These are phyloP conservation scores for Dermolepida albohirtum DNA, from an alignment of 2,888 invertebrate species.

Conservation along the genomic window DNA sequence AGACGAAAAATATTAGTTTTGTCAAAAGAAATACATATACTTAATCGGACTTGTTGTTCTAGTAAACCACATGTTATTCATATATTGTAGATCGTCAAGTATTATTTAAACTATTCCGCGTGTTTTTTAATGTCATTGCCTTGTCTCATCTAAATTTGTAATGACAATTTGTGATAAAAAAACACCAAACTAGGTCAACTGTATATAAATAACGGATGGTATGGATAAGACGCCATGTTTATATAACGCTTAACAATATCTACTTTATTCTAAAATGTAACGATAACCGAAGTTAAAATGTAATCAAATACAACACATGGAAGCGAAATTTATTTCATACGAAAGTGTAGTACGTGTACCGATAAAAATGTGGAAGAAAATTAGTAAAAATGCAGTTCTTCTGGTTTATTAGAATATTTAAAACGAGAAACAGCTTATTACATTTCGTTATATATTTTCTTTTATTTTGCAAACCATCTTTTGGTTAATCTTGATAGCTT, in stretches of 20 bases:
- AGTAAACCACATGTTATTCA: constrained; percentile 11
- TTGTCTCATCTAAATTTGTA: constrained; percentile 42
- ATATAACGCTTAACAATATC: constrained; percentile 23
- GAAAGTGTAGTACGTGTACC: no score
- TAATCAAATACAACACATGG: neutral
- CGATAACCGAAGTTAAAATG: constrained; percentile 18
- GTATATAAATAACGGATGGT: constrained; percentile 37
- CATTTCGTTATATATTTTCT: no score
- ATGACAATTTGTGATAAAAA: constrained; percentile 38
- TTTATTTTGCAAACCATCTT: no score
- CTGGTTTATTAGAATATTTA: no score
- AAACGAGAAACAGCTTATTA: no score
- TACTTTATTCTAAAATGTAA: constrained; percentile 11
- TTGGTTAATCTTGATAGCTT: no score
- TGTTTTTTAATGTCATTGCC: constrained; percentile 46
- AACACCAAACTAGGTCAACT: constrained; percentile 39
- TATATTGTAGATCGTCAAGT: constrained; percentile 22
- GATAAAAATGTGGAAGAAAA: no score
- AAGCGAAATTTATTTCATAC: no score
- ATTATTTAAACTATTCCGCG: constrained; percentile 33
- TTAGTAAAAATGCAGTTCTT: no score
- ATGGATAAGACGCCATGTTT: constrained; percentile 20
- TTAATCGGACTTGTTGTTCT: constrained; percentile 4
- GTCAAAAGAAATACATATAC: no score
- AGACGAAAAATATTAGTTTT: no score